Evolutionary conservation across 2,113 vertebrate genomes (phyloP).

Genomic region (Euleptes europaea): DNA sequence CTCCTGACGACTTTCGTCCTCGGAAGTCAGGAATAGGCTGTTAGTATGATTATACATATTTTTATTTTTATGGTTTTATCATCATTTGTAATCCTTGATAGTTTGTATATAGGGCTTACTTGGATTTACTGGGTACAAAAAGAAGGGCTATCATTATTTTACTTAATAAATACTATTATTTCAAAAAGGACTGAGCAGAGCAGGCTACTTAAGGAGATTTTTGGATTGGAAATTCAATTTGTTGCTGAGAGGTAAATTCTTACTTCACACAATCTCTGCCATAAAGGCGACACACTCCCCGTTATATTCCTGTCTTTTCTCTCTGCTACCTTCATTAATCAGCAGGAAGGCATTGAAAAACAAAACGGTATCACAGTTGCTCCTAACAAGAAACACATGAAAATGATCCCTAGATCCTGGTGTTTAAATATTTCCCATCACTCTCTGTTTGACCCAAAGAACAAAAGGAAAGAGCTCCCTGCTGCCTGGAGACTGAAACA

Average conservation of each 20-base stretch:
- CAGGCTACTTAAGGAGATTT: not conserved
- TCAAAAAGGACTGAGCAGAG: not conserved
- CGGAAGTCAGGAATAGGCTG: too few relatives aligned
- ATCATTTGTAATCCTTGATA: too few relatives aligned
- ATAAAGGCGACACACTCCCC: not conserved
- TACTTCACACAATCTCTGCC: not conserved
- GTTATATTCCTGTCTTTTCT: not conserved
- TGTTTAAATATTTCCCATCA: conserved; percentile 68
- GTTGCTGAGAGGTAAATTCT: not conserved
- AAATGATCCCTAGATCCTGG: conserved; percentile 56
- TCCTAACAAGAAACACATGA: conserved; percentile 65
- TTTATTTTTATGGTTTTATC: too few relatives aligned
- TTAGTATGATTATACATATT: too few relatives aligned
- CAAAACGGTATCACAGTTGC: conserved; percentile 32
- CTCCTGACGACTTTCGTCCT: too few relatives aligned
- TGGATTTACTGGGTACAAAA: too few relatives aligned
- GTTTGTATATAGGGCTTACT: too few relatives aligned
- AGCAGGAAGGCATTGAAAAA: conserved; percentile 30
- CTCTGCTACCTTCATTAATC: not conserved
- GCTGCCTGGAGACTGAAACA: conserved; percentile 64
- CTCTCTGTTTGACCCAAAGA: conserved; percentile 54
- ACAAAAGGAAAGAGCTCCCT: conserved; percentile 59
- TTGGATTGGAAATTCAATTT: not conserved
- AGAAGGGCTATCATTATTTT: too few relatives aligned
- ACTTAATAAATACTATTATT: too few relatives aligned